Conservation (phyloP, 2,113 vertebrate species). For the Podiceps cristatus region DNA sequence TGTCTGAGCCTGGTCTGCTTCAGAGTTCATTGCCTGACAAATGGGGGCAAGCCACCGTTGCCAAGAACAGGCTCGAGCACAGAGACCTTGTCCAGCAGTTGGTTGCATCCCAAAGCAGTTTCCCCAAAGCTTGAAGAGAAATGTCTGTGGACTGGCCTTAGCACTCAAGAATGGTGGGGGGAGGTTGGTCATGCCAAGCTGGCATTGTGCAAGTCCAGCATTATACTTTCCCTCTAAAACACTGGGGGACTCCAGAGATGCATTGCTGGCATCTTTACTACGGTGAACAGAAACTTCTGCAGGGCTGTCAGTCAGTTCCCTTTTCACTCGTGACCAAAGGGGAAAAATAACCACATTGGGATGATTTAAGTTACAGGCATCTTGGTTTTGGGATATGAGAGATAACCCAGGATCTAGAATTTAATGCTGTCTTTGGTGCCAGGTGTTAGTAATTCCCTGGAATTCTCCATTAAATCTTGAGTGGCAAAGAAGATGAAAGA, state of each 20-base stretch:
- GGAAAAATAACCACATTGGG: background rate
- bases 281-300: background rate
- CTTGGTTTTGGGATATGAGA: background rate
- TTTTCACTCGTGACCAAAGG: background rate
- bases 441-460: background rate
- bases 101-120: background rate
- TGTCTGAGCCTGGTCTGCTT: background rate
- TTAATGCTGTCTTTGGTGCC: background rate
- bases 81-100: background rate
- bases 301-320: background rate
- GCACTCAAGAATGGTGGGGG: background rate
- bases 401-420: background rate
- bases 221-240: background rate
- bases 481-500: background rate
- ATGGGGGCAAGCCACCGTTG: background rate
- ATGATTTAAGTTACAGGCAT: background rate
- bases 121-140: background rate
- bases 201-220: accelerated
- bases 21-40: too few relatives aligned
- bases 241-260: accelerated
- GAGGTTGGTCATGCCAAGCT: background rate
- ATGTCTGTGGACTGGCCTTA: background rate
- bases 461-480: background rate
- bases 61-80: background rate
- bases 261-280: background rate